Percentiles rank a stretch among this genome's conserved stretches.
Conservation (phyloP, 2,797 vertebrate genomes). For the Hemitrygon akajei region DNA sequence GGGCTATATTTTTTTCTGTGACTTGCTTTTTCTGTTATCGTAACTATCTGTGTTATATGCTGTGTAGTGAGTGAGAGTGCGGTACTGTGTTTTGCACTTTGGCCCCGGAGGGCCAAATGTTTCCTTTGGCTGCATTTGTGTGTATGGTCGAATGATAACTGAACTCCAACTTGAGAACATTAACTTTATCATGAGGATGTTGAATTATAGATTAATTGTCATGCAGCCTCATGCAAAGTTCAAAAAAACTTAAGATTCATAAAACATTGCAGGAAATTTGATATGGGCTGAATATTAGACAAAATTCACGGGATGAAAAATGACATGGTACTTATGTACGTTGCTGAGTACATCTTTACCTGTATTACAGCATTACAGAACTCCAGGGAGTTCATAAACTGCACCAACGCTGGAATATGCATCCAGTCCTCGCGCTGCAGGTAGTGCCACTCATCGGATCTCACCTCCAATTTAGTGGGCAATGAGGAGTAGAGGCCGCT, state of each 20-base stretch:
- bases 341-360: slow-evolving; percentile 54
- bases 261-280: neutral
- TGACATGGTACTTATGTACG: neutral
- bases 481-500: slow-evolving; percentile 94
- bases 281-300: neutral
- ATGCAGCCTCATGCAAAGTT: neutral
- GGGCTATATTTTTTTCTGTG: too few relatives aligned
- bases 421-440: slow-evolving; percentile 87
- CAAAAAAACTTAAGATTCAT: neutral
- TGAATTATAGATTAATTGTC: neutral
- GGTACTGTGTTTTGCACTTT: too few relatives aligned
- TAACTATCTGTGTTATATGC: too few relatives aligned
- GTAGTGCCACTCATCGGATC: slow-evolving; percentile 87
- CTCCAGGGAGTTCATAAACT: slow-evolving; percentile 95
- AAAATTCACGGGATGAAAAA: neutral
- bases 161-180: too few relatives aligned
- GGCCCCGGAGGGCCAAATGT: too few relatives aligned
- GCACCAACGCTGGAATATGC: slow-evolving; percentile 77
- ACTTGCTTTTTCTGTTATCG: too few relatives aligned
- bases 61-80: too few relatives aligned
- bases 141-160: too few relatives aligned
- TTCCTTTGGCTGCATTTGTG: too few relatives aligned
- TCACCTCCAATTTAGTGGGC: slow-evolving; percentile 83
- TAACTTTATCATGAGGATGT: neutral
- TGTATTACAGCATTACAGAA: slow-evolving; percentile 97